A percentile compares a stretch with the other conserved stretches of the same genome.
Conservation (phyloP, 2,888 invertebrate species). For the Synergus laeviventris region DNA sequence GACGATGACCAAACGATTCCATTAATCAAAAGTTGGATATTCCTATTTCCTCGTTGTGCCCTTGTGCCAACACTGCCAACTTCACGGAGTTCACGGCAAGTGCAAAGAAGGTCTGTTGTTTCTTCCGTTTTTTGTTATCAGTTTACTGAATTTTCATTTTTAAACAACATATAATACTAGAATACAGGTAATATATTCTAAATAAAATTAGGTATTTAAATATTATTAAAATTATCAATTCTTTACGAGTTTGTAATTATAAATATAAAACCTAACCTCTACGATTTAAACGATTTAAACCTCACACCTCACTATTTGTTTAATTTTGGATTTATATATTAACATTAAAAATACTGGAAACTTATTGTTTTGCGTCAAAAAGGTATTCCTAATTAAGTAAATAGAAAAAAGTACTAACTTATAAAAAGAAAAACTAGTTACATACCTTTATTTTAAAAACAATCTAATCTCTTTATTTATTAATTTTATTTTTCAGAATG, state of each 20-base stretch:
- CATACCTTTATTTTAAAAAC: background rate
- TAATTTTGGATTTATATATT: background rate
- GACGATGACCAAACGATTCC: no score
- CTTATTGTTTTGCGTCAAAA: background rate
- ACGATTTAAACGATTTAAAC: no score
- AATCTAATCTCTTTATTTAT: no score
- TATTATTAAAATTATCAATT: background rate
- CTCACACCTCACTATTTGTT: background rate
- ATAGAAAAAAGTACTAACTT: background rate
- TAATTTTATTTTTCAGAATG: constrained; percentile 67
- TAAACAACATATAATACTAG: background rate
- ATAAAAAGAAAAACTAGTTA: background rate
- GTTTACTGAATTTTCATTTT: no score
- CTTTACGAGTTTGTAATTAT: background rate
- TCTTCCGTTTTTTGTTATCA: no score
- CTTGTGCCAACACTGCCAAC: no score
- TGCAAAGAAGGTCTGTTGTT: no score
- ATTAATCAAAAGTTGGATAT: no score
- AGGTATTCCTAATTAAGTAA: background rate
- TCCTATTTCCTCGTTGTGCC: no score
- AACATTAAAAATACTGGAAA: background rate
- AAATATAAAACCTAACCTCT: background rate
- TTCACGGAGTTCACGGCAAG: no score
- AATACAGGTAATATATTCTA: background rate
- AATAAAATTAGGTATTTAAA: background rate